A percentile compares a stretch with the other conserved stretches of the same genome.
Conservation (phyloP, 2,797 vertebrate genomes). For the Avahi laniger region DNA sequence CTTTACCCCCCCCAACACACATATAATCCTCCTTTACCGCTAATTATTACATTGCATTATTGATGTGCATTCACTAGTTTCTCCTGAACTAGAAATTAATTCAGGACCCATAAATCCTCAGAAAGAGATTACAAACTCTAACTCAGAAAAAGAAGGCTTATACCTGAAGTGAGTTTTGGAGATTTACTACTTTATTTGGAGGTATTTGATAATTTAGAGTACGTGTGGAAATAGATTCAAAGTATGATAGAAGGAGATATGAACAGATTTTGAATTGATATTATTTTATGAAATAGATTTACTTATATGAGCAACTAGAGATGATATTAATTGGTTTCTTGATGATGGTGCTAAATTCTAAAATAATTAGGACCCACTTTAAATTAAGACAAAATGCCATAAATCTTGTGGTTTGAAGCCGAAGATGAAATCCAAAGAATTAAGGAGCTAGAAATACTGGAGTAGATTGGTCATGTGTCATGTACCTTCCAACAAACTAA, state of each 20-base stretch:
- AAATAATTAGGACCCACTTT: not conserved
- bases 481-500: not conserved
- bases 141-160: not conserved
- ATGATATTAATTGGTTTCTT: not conserved
- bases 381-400: not conserved
- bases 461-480: not conserved
- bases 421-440: not conserved
- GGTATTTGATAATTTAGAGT: not conserved
- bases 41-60: not conserved
- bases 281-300: not conserved
- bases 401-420: not conserved
- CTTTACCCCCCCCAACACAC: not conserved
- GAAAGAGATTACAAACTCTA: not conserved
- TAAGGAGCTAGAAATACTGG: not conserved
- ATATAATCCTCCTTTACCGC: not conserved
- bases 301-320: not conserved
- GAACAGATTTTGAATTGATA: not conserved
- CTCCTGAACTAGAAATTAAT: not conserved
- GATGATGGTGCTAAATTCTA: not conserved
- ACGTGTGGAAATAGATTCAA: not conserved
- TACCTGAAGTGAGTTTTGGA: not conserved
- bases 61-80: not conserved
- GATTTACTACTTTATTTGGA: not conserved
- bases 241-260: not conserved
- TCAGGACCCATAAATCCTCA: not conserved